Evolutionary conservation across 2,113 vertebrate genomes (phyloP), one percentile per base, ranked within the genome.

Genomic region (Trichomycterus rosablanca): DNA sequence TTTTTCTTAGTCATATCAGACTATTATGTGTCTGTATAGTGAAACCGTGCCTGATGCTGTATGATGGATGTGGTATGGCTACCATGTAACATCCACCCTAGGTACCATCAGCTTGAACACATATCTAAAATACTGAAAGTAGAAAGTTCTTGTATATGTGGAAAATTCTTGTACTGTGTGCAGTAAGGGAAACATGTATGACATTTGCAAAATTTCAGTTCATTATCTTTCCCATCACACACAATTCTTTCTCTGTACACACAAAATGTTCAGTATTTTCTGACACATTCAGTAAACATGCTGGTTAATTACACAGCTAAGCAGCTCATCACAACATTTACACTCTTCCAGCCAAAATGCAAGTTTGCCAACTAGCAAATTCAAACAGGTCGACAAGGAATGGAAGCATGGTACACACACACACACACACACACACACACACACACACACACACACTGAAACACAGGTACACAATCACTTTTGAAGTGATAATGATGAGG

Each of bases 321-420:
- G 28, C 53, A 54, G 28, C 30, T 39, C 37, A 64, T 63, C n/a
- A 35, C 44, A 50, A n/a, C 14, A 52, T 18, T 26, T 32, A 45
- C 23, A 58, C 59, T 46, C 28, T 37, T 46, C 10, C 49, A 50
- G 23, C 16, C 24, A 64, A 45, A 43, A 26, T 35, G 59, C 42
- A 50, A 20, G 34, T n/a, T n/a, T n/a, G n/a, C n/a, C 18, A 45
- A 45, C 20, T 53, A 55, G 28, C 66, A 55, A 16, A 49, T 20
- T 32, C 32, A 24, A 65, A 56, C 34, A 53, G 46, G 52, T 32
- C 39, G 43, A 53, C 63, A 58, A 6, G 23, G 30, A 30, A 55
- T 53, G 26, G 44, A 18, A 12, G 24, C 63, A 26, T 49, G 26
- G 22, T 11, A 58, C 20, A 18, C 24, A 54, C 28, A 67, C 23